Base-by-base conservation (phyloP, 1,140 invertebrate species). In the Cydia pomonella region DNA sequence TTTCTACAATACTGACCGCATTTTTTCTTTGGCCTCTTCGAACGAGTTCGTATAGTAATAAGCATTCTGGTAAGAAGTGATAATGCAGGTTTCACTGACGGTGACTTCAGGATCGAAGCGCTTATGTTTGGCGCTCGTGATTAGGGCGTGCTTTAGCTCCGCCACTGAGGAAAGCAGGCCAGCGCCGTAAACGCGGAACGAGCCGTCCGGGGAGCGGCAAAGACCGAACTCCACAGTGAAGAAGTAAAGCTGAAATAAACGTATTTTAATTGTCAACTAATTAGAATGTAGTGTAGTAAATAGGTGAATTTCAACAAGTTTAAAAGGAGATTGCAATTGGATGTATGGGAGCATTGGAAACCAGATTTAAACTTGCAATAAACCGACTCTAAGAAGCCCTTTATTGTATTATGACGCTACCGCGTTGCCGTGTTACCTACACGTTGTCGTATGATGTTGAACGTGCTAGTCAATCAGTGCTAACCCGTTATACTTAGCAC, bases 41-140 rank as follows among this genome's bases (percentile, higher is more conserved):
- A 99, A 99, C 0, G 97, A 97, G 79, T 99, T 98, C 0, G 98
- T 99, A 82, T 97, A 99, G 93, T 98, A 99, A 88, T 99, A 99
- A 0, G 97, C 97, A 82, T 98, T 97, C 93, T 99, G 99, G 87
- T 97, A 99, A 0, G 98, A 97, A 0, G 99, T 99, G 33, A 99
- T 99, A 18, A 99, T 97, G 90, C 99, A 99, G 88, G 99, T 97
- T 87, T 99, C 97, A 76, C 97, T 95, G 79, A 96, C 96, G 1
- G 98, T 99, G 2, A 96, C 82, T 2, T 98, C 97, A 0, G 99
- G 98, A 86, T 99, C 98, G 82, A 99, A 99, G 66, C 96, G 94
- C 93, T 95, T 96, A 2, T 95, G 97, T 88, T 97, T 97, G 0
- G 95, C 94, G 3, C 94, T 93, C 0, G 95, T 94, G 0, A 93